These are phyloP conservation scores for Steinernema hermaphroditum DNA, from an alignment of 2,888 invertebrate genomes.

Conservation along the genomic window DNA sequence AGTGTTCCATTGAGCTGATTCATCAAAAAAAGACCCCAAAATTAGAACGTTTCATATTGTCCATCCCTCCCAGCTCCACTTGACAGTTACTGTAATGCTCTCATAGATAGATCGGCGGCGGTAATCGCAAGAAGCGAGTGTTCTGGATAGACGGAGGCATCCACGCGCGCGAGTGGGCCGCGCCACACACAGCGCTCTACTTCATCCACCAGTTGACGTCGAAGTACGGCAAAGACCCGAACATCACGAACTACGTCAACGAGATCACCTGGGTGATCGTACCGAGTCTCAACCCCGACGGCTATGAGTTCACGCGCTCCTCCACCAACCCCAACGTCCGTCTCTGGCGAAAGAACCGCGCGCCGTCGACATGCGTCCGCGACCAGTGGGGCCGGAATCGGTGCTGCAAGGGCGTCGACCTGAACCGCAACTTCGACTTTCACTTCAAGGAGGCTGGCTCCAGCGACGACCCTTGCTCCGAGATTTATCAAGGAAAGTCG, in stretches of 20 bases:
- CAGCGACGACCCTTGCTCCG: slow-evolving; percentile 64
- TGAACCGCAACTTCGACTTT: slow-evolving; percentile 45
- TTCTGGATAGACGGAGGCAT: slow-evolving; percentile 67
- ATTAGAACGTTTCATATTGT: background rate
- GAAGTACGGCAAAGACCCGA: slow-evolving; percentile 56
- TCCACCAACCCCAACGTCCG: slow-evolving; percentile 54
- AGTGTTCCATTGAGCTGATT: background rate
- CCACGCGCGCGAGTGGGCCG: slow-evolving; percentile 66
- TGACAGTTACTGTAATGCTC: background rate
- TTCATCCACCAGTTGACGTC: slow-evolving; percentile 66
- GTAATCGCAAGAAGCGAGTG: slow-evolving; percentile 51
- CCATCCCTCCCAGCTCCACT: background rate
- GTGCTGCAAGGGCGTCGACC: slow-evolving; percentile 42
- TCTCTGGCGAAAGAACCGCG: slow-evolving; percentile 57
- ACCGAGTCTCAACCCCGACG: slow-evolving; percentile 53
- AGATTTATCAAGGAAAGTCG: slow-evolving; percentile 63
- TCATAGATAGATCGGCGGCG: slow-evolving; percentile 56
- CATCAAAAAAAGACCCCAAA: background rate
- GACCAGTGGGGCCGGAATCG: slow-evolving; percentile 39
- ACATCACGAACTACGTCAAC: slow-evolving; percentile 56
- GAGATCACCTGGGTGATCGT: slow-evolving; percentile 57
- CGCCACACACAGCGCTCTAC: slow-evolving; percentile 65
- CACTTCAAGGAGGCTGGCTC: slow-evolving; percentile 61
- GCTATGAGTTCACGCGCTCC: slow-evolving; percentile 50
- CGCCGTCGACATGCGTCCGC: slow-evolving; percentile 45